Conservation (phyloP, 2,888 invertebrate species). For the Agapostemon virescens region DNA sequence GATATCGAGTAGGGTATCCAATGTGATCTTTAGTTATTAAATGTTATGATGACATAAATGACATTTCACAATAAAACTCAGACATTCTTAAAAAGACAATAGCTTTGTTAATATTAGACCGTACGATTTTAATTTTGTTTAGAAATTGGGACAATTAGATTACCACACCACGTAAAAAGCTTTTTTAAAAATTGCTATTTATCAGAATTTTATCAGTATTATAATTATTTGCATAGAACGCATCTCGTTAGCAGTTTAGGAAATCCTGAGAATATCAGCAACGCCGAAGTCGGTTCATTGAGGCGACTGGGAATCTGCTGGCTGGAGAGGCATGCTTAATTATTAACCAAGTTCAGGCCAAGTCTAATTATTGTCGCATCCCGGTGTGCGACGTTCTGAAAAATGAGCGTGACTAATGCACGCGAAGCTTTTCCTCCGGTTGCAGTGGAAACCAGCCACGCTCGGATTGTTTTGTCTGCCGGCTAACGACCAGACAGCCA, state of each 20-base stretch:
- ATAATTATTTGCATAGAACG: background rate
- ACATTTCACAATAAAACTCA: too few species aligned
- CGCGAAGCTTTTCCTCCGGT: background rate
- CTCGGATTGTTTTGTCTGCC: conserved; percentile 46
- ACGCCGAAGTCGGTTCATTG: background rate
- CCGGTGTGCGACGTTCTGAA: conserved; percentile 15
- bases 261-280: background rate
- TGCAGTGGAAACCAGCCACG: conserved; percentile 19
- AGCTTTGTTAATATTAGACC: too few species aligned
- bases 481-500: conserved; percentile 43
- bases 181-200: too few species aligned
- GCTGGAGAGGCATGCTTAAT: background rate
- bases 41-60: background rate
- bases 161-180: too few species aligned
- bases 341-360: conserved; percentile 16
- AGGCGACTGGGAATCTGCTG: background rate
- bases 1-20: background rate
- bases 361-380: conserved; percentile 51
- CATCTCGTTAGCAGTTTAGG: background rate
- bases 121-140: too few species aligned
- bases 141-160: too few species aligned
- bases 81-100: too few species aligned
- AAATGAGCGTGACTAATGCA: conserved; percentile 15
- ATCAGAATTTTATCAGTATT: background rate
- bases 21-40: background rate